phyloP scores from a whole-genome alignment of 2,797 vertebrate genomes.

The Limosa lapponica region DNA sequence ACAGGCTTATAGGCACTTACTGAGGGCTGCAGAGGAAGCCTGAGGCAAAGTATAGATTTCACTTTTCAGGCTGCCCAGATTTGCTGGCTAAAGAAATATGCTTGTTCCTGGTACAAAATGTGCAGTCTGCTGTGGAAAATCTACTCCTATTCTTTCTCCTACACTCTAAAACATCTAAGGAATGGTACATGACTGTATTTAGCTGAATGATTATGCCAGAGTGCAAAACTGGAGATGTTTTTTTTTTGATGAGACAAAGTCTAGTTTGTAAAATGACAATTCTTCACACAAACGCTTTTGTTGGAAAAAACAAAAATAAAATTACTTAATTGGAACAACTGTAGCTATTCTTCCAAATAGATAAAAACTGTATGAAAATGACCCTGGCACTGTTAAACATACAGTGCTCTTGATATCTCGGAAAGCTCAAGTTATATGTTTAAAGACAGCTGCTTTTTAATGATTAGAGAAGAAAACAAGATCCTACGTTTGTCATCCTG shows the following conservation, averaged over 20 bases:
- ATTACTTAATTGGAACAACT: not conserved
- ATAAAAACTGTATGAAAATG: not conserved
- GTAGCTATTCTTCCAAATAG: not conserved
- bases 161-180: constrained; percentile 57
- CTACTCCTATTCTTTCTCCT: constrained; percentile 54
- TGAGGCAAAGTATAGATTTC: not conserved
- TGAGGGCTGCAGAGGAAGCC: not conserved
- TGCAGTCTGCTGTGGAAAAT: constrained; percentile 15
- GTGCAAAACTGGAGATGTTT: not conserved
- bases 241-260: not conserved
- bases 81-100: not conserved
- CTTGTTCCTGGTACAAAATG: constrained; percentile 43
- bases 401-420: not conserved
- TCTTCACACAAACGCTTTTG: not conserved
- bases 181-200: constrained; percentile 49
- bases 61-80: not conserved
- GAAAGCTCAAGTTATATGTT: not conserved
- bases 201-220: not conserved
- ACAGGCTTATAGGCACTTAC: not conserved
- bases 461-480: constrained; percentile 6
- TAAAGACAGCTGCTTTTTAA: constrained; percentile 27
- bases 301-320: not conserved
- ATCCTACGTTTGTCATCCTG: not conserved
- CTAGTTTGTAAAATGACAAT: not conserved
- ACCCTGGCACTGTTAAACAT: not conserved